Evolutionary conservation across 2,797 vertebrate genomes (phyloP), one percentile per base, ranked within the genome.

Genomic region (Pagetopsis macropterus): DNA sequence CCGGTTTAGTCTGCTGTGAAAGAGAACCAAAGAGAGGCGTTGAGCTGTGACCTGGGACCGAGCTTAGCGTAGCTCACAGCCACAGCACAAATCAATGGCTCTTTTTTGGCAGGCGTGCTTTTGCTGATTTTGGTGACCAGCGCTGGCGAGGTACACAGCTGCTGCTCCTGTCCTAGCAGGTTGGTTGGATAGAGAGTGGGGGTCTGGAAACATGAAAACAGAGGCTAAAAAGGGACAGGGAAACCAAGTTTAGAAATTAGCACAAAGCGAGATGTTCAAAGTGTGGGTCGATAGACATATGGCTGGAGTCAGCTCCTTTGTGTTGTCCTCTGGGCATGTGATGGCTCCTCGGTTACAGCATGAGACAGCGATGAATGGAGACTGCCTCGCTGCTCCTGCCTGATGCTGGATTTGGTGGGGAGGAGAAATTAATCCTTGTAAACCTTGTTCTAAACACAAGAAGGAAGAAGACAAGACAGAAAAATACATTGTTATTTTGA

Each of bases 31-130:
- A 72, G 70, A 78, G 81, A 80, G 67, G 63, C 56, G 33, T 11
- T 51, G 78, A 70, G 75, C 72, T 71, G 87, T 85, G 88, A 89
- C 85, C 88, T 37, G 80, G 65, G 77, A 85, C 59, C 31, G 31
- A 15, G 69, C 83, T 81, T 58, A 77, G 71, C 62, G 46, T 16
- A 56, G 67, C 66, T 61, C 65, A 55, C 71, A 75, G 69, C 65
- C 17, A 15, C 55, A 9, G 68, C 66, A 68, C 57, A 79, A 90
- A 90, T 90, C 69, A 31, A 87, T 85, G 81, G 58, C 44, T 9
- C 71, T 58, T 48, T 8, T 56, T 52, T 78, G 79, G 81, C 85
- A 79, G 72, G 8, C 31, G 1, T 21, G 58, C 65, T 44, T 46
- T 46, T 75, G 56, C 68, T 66, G 70, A 72, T 87, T 79, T 76